Evolutionary conservation across 2,797 vertebrate genomes (phyloP), one percentile per base, ranked within the genome.

Genomic region (Sebastes diploproa): DNA sequence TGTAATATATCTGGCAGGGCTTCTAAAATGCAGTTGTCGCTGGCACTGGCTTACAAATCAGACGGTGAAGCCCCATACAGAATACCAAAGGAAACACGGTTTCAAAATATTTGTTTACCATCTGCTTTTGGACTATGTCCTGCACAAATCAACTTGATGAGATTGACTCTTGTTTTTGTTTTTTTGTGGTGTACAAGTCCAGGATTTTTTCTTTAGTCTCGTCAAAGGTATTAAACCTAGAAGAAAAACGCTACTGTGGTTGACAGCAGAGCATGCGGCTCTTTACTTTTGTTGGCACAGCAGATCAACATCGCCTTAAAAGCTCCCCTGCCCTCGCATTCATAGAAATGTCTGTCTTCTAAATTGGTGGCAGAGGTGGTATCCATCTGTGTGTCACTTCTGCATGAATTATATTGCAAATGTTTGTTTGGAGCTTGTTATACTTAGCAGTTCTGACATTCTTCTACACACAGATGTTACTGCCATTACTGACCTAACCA

Each of bases 1-100:
- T 93, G 93, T 95, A 94, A 95, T 95, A 94, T 94, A 94, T 93
- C 95, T 96, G 95, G 94, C 93, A 94, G 91, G 85, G 65, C 85
- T 94, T 95, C 92, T 87, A 89, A 95, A 95, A 95, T 94, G 91
- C 93, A 94, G 93, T 93, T 91, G 94, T 92, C 77, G 84, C 89
- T 95, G 94, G 92, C 92, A 91, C 88, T 72, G 85, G 77, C 90
- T 90, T 88, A 92, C 88, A 90, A 94, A 94, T 95, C 92, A 93
- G 86, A 92, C 87, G 55, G 84, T 85, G 89, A 92, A 90, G 89
- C 75, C 73, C 80, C 84, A 91, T 88, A 87, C 88, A 87, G 88
- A 89, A 92, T 90, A 92, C 94, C 88, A 93, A 91, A 93, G 83
- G 75, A 87, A 91, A 91, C 87, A 88, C 50, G 38, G 64, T 87